Evolutionary conservation across 2,797 vertebrate genomes (phyloP).

Genomic region (Falco biarmicus): DNA sequence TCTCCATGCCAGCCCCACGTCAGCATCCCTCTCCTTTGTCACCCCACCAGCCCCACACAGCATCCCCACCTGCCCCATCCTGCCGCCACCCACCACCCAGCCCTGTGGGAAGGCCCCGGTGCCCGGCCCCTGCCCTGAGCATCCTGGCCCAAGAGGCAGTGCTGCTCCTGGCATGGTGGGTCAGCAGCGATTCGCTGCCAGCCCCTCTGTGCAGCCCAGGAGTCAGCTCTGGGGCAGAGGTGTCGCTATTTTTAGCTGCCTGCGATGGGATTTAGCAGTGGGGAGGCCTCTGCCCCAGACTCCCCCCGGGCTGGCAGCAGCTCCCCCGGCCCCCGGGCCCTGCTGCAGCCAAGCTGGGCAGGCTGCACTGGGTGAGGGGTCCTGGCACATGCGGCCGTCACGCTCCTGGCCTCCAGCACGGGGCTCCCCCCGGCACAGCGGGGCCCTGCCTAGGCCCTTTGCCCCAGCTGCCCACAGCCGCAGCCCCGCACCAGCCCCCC

Average conservation of each 20-base stretch:
- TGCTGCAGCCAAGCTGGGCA: neutral
- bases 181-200: neutral
- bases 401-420: accelerated
- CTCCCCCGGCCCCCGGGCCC: neutral
- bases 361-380: constrained; percentile 71
- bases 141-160: neutral
- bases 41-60: neutral
- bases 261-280: constrained; percentile 51
- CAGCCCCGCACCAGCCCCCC: accelerated
- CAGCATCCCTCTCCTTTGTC: neutral
- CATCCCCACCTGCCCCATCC: neutral
- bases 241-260: constrained; percentile 59
- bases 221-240: constrained; percentile 63
- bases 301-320: neutral
- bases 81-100: accelerated
- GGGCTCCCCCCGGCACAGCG: neutral
- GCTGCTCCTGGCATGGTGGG: neutral
- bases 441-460: constrained; percentile 24
- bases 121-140: neutral
- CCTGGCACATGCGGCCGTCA: neutral
- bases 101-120: neutral
- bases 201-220: neutral
- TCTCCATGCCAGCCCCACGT: neutral
- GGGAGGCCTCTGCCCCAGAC: constrained; percentile 62
- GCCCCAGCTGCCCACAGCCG: neutral